A percentile compares a stretch with the other conserved stretches of the same genome.
These are phyloP conservation scores for Prenolepis imparis DNA, from an alignment of 2,888 invertebrate species.

Conservation along the genomic window DNA sequence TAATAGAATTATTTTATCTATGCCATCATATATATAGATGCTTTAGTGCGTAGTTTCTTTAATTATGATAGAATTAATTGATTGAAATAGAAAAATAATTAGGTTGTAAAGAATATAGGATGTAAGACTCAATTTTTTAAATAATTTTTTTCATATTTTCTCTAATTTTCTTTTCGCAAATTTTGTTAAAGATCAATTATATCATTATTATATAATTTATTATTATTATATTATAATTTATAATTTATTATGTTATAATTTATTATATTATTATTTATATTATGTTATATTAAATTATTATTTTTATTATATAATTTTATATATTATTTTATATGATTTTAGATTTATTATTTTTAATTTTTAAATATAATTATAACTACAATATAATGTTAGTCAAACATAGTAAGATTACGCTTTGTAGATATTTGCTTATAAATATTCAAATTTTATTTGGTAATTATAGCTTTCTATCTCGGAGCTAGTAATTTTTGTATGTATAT, in stretches of 20 bases:
- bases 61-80: constrained; percentile 9
- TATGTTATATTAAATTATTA: no score
- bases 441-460: not conserved
- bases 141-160: not conserved
- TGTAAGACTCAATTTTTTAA: not conserved
- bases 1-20: no score
- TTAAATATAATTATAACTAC: not conserved
- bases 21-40: no score
- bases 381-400: not conserved
- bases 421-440: not conserved
- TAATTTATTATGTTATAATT: not conserved
- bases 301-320: no score
- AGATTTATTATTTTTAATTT: no score
- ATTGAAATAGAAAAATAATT: not conserved
- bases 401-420: not conserved
- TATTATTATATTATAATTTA: not conserved
- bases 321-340: no score
- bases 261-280: no score
- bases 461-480: not conserved
- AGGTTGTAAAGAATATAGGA: not conserved
- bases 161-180: not conserved
- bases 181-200: not conserved
- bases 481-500: not conserved
- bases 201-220: not conserved
- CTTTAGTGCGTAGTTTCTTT: not conserved